These are phyloP conservation scores for Mythimna impura DNA, from an alignment of 2,888 invertebrate genomes.

Conservation along the genomic window DNA sequence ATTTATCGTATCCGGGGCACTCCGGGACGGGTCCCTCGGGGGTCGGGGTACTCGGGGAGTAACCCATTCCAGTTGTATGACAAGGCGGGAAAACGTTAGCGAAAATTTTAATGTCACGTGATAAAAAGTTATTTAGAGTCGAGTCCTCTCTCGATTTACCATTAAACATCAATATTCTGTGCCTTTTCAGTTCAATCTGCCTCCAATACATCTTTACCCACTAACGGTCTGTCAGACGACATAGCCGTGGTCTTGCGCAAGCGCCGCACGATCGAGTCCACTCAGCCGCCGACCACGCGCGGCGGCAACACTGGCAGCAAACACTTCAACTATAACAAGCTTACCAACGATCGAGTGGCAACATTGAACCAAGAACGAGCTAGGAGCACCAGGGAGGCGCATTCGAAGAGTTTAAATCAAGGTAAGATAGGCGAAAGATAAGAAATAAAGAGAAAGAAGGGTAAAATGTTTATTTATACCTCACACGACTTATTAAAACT, in stretches of 20 bases:
- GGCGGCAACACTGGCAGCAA: conserved; percentile 87
- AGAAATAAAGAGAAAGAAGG: no score
- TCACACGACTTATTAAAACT: no score
- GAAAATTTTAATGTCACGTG: not conserved
- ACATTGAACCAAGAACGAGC: conserved; percentile 64
- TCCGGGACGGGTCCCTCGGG: no score
- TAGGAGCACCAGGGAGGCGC: conserved; percentile 78
- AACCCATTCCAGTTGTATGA: no score
- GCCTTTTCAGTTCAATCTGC: conserved; percentile 53
- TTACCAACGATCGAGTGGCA: conserved; percentile 92
- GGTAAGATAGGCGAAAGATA: conserved; percentile 66
- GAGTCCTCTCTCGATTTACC: no score
- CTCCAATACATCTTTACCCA: conserved; percentile 55
- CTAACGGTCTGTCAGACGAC: conserved; percentile 75
- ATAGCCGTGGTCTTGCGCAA: conserved; percentile 78
- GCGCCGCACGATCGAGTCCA: conserved; percentile 86
- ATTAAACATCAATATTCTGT: not conserved
- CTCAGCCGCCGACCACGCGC: conserved; percentile 82
- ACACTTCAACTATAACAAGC: conserved; percentile 95
- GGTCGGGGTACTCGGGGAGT: no score
- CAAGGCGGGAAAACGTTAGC: not conserved
- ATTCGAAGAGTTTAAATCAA: conserved; percentile 81
- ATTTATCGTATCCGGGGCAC: no score
- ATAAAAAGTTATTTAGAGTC: not conserved
- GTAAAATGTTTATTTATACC: no score